Base-by-base conservation (phyloP, 2,888 invertebrate genomes). In the Clunio marinus region DNA sequence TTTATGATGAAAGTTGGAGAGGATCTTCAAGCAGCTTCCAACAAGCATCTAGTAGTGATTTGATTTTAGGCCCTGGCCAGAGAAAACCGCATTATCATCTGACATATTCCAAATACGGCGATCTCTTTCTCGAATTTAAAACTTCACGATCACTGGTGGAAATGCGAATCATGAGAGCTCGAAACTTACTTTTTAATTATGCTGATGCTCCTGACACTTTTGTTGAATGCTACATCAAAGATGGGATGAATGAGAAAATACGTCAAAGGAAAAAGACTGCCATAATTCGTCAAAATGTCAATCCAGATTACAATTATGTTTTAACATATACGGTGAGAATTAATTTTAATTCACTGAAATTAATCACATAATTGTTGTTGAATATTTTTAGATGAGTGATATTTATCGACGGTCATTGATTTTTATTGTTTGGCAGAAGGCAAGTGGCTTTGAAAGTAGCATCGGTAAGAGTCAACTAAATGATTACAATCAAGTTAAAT, bases 351-450 rank as follows among this genome's bases (percentile, higher is more conserved):
- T 41, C 13, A 5, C 4, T 57, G 22, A 10, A 59, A n/a, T 37
- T 55, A 1, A 57, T 13, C 20, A 22, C n/a, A 8, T 15, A 32
- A 22, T 41, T 28, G 41, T 17, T 37, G 41, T 10, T 51, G 60
- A n/a, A 27, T 69, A 24, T 55, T 71, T 71, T 1, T 73, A 85
- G 85, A 86, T 87, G 15, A 86, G 85, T 74, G 89, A 91, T 76
- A 87, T 88, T 0, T 83, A 89, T 25, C 89, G 89, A 0, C 85
- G 94, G 69, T 89, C 89, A 70, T 83, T 95, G 71, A 86, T 94
- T 72, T 91, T 94, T 67, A 93, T 93, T 89, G 84, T 96, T 60
- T 96, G 95, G 94, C 93, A 94, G 75, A 86, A 90, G 70, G 91
- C 91, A 76, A 88, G 91, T 70, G 90, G 91, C 2, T 92, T 92